Conservation (phyloP, 1,140 invertebrate species). For the Liolophura sinensis region DNA sequence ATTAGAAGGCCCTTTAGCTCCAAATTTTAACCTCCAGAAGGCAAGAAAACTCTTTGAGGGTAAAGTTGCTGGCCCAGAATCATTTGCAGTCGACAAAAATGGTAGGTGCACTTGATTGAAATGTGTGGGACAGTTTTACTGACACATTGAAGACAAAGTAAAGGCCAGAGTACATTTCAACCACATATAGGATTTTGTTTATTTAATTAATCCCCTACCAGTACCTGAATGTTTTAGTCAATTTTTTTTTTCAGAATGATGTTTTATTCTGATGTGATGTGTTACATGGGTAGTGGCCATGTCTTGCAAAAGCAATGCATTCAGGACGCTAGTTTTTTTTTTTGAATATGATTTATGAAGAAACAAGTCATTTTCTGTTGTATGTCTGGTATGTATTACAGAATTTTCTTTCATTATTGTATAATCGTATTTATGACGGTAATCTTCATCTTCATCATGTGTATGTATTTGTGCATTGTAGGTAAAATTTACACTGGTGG, state of each 20-base stretch:
- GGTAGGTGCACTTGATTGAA: slow-evolving; percentile 22
- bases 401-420: not conserved
- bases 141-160: no score
- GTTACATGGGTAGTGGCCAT: no score
- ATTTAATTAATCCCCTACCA: no score
- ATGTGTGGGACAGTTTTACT: no score
- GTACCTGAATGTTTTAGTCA: no score
- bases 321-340: no score
- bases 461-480: slow-evolving; percentile 11
- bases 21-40: slow-evolving; percentile 31
- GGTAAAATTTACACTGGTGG: slow-evolving; percentile 41
- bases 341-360: no score
- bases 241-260: no score
- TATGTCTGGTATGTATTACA: not conserved
- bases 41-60: slow-evolving; percentile 34
- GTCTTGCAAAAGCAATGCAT: no score
- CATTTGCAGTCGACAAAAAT: slow-evolving; percentile 37
- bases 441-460: not conserved
- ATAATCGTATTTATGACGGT: not conserved
- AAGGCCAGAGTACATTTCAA: no score
- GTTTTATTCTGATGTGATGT: no score
- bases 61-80: slow-evolving; percentile 41
- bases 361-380: not conserved
- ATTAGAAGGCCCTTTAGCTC: slow-evolving; percentile 29
- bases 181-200: no score